These are phyloP conservation scores for Parotocinclus haroldoi DNA, from an alignment of 2,797 vertebrate genomes.

Conservation along the genomic window DNA sequence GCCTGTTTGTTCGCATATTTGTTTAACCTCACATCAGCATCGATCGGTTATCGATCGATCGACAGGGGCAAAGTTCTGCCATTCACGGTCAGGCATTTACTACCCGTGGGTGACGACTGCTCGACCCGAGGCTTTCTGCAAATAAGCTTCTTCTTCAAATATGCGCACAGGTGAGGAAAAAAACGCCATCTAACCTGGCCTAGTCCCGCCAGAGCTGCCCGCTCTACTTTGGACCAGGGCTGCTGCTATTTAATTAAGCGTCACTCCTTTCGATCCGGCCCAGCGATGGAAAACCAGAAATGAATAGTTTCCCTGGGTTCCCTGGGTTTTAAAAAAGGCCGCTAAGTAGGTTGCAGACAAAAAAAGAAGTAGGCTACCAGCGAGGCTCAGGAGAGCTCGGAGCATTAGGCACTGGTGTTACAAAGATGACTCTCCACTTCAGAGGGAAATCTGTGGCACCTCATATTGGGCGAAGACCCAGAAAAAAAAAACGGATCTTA, in stretches of 20 bases:
- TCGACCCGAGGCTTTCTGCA: too few species aligned
- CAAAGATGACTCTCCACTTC: conserved; percentile 68
- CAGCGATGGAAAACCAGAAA: conserved; percentile 59
- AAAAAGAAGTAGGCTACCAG: conserved; percentile 69
- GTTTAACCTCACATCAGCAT: too few species aligned
- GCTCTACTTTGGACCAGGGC: conserved; percentile 40
- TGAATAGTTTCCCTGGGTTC: conserved; percentile 70
- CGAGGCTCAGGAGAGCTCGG: conserved; percentile 65
- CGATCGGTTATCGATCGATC: too few species aligned
- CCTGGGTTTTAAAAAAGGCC: conserved; percentile 66
- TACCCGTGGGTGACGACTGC: too few species aligned
- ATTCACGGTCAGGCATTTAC: too few species aligned
- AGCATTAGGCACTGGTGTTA: conserved; percentile 61
- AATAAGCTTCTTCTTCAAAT: too few species aligned
- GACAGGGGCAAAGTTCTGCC: too few species aligned
- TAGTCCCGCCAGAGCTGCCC: conserved; percentile 21
- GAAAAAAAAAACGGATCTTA: too few species aligned
- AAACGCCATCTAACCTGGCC: not conserved
- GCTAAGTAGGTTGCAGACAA: conserved; percentile 74
- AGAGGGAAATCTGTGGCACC: conserved; percentile 11
- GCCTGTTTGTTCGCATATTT: too few species aligned
- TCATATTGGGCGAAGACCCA: too few species aligned
- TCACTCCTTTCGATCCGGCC: conserved; percentile 29
- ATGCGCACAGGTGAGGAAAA: too few species aligned
- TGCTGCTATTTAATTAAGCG: conserved; percentile 46